Base-by-base conservation (phyloP, 1,140 invertebrate species). In the Aphaenogaster rudis region DNA sequence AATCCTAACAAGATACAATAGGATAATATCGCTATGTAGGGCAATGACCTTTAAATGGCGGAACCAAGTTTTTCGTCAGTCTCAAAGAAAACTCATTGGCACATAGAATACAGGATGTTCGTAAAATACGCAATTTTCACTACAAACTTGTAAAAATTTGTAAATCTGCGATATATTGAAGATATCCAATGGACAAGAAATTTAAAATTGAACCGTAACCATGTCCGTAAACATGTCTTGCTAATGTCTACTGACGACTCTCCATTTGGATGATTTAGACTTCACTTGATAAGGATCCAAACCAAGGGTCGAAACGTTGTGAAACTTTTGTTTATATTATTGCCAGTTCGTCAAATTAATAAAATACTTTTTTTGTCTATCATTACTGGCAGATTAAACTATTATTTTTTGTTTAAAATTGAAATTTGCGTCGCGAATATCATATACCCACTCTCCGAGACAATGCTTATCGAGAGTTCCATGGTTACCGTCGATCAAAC, bases 11-110 rank as follows among this genome's bases (percentile, higher is more conserved):
- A 57, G 42, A 66, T 67, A 28, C 36, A 2, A 17, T 48, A 39
- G 67, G 88, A 88, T 91, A 92, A 90, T 74, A 78, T 63, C 9
- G 64, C 71, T 86, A 85, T 80, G 82, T 86, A 61, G 71, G 87
- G 76, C 67, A 86, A 79, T 52, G 15, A n/a, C 17, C 11, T 63
- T 50, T 71, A 78, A 66, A 50, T 15, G 15, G 0, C 28, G n/a
- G 15, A 57, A 74, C 11, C 17, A 39, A 59, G 28, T 6, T 59
- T 67, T 57, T 57, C 61, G 7, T 76, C 36, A 52, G 15, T 3
- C 6, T 64, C 54, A 64, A 36, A 17, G 50, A 66, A 88, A 72
- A 54, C 54, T 42, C 11, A 4, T 17, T 45, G 21, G 52, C 39
- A 39, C 50, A 2, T 48, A 17, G 0, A 5, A 54, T 0, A 36